Evolutionary conservation across 2,797 vertebrate genomes (phyloP).

Genomic region (Clarias fuscus): DNA sequence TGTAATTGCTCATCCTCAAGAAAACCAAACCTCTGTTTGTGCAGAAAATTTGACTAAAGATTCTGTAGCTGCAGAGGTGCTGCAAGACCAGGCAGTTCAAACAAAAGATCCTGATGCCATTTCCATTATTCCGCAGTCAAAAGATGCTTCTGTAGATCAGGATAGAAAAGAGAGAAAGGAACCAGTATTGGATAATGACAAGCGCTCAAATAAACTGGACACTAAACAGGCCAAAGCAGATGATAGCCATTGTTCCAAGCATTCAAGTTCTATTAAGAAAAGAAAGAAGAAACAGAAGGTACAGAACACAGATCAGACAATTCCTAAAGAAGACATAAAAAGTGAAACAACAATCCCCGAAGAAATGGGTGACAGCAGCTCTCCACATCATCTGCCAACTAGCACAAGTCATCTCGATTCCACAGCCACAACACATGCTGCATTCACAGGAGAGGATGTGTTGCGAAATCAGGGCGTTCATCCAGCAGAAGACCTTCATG

Average conservation of each 20-base stretch:
- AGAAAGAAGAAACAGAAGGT: neutral
- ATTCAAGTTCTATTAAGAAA: neutral
- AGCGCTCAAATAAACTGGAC: neutral
- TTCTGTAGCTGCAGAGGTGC: neutral
- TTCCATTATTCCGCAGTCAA: neutral
- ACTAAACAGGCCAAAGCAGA: neutral
- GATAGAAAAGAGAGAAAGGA: neutral
- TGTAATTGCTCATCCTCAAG: neutral
- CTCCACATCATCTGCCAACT: neutral
- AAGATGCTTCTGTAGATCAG: neutral
- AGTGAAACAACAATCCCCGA: neutral
- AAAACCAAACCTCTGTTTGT: neutral
- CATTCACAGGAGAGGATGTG: neutral
- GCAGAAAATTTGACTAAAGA: neutral
- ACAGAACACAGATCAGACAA: neutral
- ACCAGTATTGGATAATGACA: neutral
- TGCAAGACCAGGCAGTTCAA: neutral
- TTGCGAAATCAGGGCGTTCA: neutral
- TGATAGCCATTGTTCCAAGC: neutral
- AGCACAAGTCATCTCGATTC: constrained; percentile 17
- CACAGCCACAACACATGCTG: neutral
- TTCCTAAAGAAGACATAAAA: neutral
- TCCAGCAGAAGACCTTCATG: neutral
- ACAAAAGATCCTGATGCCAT: no score
- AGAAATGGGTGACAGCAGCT: neutral